phyloP scores from a whole-genome alignment of 1,140 invertebrate genomes.

The Aphidius ervi region DNA sequence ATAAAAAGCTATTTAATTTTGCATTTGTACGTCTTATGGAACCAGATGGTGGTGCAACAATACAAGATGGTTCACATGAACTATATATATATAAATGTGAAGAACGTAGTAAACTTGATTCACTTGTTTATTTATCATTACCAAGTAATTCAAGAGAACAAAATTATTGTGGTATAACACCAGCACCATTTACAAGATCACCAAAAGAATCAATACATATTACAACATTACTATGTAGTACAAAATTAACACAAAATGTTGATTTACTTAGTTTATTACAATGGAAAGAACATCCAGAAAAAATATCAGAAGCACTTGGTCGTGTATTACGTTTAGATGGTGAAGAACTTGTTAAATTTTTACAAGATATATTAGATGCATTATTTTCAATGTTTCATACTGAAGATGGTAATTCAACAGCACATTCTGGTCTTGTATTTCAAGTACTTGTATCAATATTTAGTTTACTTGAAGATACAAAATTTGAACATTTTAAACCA shows the following conservation, averaged over 20 bases:
- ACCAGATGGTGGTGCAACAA: constrained; percentile 74
- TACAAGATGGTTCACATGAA: constrained; percentile 82
- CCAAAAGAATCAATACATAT: constrained; percentile 81
- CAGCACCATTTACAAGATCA: constrained; percentile 66
- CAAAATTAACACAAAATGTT: constrained; percentile 91
- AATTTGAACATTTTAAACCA: constrained; percentile 93
- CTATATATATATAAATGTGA: constrained; percentile 91
- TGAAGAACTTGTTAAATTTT: constrained; percentile 93
- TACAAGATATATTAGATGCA: constrained; percentile 93
- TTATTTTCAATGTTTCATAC: constrained; percentile 92
- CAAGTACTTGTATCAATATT: constrained; percentile 87
- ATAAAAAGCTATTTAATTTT: constrained; percentile 90
- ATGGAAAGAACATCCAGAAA: constrained; percentile 84
- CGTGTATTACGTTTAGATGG: constrained; percentile 75
- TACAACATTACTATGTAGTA: constrained; percentile 83
- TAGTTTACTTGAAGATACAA: constrained; percentile 83
- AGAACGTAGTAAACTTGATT: constrained; percentile 70
- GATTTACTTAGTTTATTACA: constrained; percentile 85
- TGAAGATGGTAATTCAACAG: constrained; percentile 82
- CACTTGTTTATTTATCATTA: constrained; percentile 69
- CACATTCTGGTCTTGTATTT: constrained; percentile 71
- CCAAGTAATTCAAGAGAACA: constrained; percentile 67
- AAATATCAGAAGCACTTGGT: constrained; percentile 78
- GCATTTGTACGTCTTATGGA: constrained; percentile 89
- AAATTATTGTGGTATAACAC: constrained; percentile 40